These are phyloP conservation scores for Drosophila nigromelanica DNA, from an alignment of 1,140 invertebrate species.

Conservation along the genomic window DNA sequence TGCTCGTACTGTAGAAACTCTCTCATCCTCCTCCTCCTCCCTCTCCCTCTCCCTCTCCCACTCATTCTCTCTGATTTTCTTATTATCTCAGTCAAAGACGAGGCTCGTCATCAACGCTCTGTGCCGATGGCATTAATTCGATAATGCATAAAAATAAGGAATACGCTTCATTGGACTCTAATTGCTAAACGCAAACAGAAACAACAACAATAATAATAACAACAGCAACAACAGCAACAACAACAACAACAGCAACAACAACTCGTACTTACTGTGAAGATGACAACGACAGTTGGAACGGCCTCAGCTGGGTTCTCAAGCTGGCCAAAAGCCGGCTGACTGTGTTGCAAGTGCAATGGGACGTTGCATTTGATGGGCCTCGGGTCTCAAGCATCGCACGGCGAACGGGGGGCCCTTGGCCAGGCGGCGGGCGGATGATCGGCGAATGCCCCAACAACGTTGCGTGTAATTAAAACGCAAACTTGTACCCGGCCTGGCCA, in stretches of 20 bases:
- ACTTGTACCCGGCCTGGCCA: conserved; percentile 44
- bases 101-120: conserved; percentile 41
- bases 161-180: conserved; percentile 81
- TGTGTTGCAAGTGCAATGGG: conserved; percentile 33
- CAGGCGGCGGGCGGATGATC: conserved; percentile 36
- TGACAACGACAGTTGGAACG: conserved; percentile 43
- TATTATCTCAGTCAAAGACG: conserved; percentile 21
- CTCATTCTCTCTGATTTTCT: conserved; percentile 5
- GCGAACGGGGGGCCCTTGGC: conserved; percentile 25
- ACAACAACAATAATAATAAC: conserved; percentile 41
- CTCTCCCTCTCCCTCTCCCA: too few species aligned
- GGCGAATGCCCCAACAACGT: conserved; percentile 51
- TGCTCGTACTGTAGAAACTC: background rate
- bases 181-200: conserved; percentile 73
- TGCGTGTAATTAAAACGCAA: conserved; percentile 82
- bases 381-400: conserved; percentile 4
- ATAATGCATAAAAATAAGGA: conserved; percentile 80
- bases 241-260: conserved; percentile 12
- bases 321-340: conserved; percentile 6
- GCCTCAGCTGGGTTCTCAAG: conserved; percentile 29
- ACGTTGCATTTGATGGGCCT: conserved; percentile 43
- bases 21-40: background rate
- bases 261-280: conserved; percentile 24
- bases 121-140: conserved; percentile 73
- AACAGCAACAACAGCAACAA: conserved; percentile 13